phyloP scores from a whole-genome alignment of 2,888 invertebrate species.

The Stenichneumon culpator region DNA sequence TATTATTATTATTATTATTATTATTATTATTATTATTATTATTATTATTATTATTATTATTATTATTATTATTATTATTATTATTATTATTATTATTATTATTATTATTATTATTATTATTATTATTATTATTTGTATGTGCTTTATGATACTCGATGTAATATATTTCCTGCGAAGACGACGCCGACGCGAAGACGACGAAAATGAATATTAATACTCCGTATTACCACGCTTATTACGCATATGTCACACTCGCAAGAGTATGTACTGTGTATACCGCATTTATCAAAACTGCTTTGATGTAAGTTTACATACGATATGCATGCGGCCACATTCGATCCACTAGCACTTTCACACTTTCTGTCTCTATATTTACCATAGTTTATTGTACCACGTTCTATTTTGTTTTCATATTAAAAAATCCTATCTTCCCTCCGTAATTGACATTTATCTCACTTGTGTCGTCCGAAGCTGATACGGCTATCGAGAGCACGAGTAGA shows the following conservation, averaged over 20 bases:
- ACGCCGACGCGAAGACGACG: constrained; percentile 1
- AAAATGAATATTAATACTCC: neutral
- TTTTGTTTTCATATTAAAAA: constrained; percentile 1
- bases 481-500: constrained; percentile 33
- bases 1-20: neutral
- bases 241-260: constrained; percentile 35
- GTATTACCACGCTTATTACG: constrained; percentile 27
- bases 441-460: constrained; percentile 19
- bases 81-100: too few relatives aligned
- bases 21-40: too few relatives aligned
- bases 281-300: constrained; percentile 16
- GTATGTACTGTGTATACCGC: constrained; percentile 22
- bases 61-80: neutral
- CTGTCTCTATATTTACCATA: constrained; percentile 2
- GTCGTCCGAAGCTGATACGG: constrained; percentile 3
- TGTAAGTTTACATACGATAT: constrained; percentile 28
- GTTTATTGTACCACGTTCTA: neutral
- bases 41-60: too few relatives aligned
- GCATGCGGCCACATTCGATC: constrained; percentile 38
- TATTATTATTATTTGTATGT: neutral
- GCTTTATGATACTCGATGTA: constrained; percentile 5
- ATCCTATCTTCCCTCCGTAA: constrained; percentile 37
- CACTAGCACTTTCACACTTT: constrained; percentile 36
- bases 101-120: too few relatives aligned
- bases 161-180: neutral